phyloP scores from a whole-genome alignment of 2,888 invertebrate genomes.

The Cyaniris semiargus region DNA sequence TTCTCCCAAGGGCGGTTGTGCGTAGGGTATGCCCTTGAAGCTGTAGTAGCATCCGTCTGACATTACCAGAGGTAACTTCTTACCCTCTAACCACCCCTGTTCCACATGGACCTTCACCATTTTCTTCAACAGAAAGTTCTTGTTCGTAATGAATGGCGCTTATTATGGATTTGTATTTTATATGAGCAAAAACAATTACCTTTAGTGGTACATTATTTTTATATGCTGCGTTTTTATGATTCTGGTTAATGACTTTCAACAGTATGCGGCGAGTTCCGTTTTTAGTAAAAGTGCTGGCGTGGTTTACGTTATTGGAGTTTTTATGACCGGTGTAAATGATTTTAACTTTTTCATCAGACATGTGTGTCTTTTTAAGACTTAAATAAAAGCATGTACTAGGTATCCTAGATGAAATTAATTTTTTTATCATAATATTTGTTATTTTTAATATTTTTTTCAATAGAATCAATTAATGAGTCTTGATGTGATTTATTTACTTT shows the following conservation, averaged over 20 bases:
- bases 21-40: constrained; percentile 72
- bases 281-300: too few species aligned
- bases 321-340: too few species aligned
- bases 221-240: neutral
- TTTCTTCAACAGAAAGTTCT: neutral
- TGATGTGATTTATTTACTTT: too few species aligned
- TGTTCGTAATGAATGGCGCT: neutral
- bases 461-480: too few species aligned
- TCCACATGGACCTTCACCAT: constrained; percentile 48
- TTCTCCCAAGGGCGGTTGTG: constrained; percentile 67
- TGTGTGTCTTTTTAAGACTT: too few species aligned
- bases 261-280: neutral
- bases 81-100: constrained; percentile 50
- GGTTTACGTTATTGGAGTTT: too few species aligned
- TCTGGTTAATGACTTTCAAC: neutral
- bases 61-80: constrained; percentile 40
- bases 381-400: too few species aligned
- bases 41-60: constrained; percentile 47
- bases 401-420: neutral
- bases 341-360: too few species aligned
- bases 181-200: neutral
- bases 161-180: neutral
- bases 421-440: too few species aligned
- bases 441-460: too few species aligned
- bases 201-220: neutral